Evolutionary conservation across 2,113 vertebrate genomes (phyloP).

Genomic region (Ramphastos sulfuratus): DNA sequence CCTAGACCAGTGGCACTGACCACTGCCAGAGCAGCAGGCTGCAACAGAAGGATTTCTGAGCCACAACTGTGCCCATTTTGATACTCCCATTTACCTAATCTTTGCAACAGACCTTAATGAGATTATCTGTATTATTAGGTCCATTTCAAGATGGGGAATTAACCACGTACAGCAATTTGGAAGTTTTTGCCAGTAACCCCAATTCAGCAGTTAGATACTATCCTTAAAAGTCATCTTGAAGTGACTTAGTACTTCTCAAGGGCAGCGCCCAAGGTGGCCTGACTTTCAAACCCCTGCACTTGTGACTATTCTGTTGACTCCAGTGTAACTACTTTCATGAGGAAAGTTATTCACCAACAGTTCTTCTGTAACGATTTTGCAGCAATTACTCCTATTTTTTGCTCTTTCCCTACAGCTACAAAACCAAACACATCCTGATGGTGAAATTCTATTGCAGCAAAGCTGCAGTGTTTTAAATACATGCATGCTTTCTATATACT

Average conservation of each 20-base stretch:
- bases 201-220: background rate
- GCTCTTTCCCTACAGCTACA: background rate
- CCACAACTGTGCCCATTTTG: background rate
- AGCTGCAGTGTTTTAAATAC: background rate
- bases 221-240: background rate
- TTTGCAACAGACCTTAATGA: background rate
- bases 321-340: background rate
- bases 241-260: background rate
- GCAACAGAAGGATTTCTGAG: background rate
- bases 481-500: background rate
- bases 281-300: background rate
- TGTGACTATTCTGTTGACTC: background rate
- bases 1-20: background rate
- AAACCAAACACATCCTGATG: background rate
- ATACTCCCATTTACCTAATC: background rate
- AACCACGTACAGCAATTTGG: background rate
- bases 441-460: background rate
- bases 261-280: background rate
- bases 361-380: background rate
- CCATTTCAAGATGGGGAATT: background rate
- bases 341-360: background rate
- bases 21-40: background rate
- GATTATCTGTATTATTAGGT: background rate
- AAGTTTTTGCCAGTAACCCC: background rate
- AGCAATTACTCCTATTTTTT: background rate